Evolutionary conservation across 2,797 vertebrate genomes (phyloP), one percentile per base, ranked within the genome.

Genomic region (Channa striata): DNA sequence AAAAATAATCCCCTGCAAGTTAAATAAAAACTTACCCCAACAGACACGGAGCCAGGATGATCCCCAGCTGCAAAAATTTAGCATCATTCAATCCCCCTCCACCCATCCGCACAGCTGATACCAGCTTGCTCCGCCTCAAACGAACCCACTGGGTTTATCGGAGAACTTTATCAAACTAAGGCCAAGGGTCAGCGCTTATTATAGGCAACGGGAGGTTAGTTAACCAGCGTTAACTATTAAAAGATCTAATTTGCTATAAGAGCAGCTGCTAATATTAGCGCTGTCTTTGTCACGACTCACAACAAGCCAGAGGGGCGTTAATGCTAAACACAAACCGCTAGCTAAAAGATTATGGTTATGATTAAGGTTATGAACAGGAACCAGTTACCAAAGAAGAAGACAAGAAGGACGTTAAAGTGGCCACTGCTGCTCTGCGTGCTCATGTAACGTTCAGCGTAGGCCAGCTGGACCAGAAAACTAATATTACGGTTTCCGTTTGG

Each of bases 271-370:
- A 59, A 40, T 8, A 50, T 50, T 67, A 74, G 67, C 58, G 20
- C 23, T 44, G 36, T 19, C 46, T 73, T 63, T 59, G 68, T 87
- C 83, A 86, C 80, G 72, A 83, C 64, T 66, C 67, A 21, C 11
- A 66, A 50, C 39, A 30, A 57, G n/a, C 20, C 14, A 13, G 3
- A 7, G 47, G 48, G 6, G 30, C 58, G 42, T 59, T 48, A 13
- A 57, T 44, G 34, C 34, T 33, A 21, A 48, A 2, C 25, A 49
- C 67, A 48, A 8, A 11, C 42, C 1, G 7, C 36, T 25, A 40
- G 17, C 9, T 7, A 21, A 17, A 42, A 7, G 11, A 46, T n/a
- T n/a, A n/a, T n/a, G n/a, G n/a, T n/a, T n/a, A n/a, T n/a, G 30
- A 25, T 16, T 19, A 30, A 0, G 20, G 30, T 6, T 17, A 34